These are phyloP conservation scores for Drosophila bifasciata DNA, from an alignment of 1,140 invertebrate species.

Conservation along the genomic window DNA sequence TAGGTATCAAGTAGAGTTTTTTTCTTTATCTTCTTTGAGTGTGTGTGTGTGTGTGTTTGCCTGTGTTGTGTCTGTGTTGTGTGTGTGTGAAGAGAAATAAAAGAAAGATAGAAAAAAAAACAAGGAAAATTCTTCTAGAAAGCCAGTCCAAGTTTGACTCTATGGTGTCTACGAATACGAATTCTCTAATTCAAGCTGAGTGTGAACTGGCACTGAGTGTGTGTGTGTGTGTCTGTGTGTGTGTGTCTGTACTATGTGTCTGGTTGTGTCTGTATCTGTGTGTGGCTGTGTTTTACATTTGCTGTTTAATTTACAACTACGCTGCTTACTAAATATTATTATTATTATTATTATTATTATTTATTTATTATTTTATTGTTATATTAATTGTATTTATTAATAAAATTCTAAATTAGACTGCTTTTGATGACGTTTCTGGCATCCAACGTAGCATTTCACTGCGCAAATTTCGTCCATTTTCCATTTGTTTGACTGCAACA, in stretches of 20 bases:
- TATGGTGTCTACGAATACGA: slow-evolving; percentile 48
- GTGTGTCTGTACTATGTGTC: slow-evolving; percentile 33
- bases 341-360: slow-evolving; percentile 63
- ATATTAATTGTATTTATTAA: slow-evolving; percentile 68
- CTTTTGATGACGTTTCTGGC: slow-evolving; percentile 84
- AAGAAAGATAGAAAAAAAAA: slow-evolving; percentile 62
- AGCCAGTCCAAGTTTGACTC: slow-evolving; percentile 44
- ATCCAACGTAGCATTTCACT: slow-evolving; percentile 84
- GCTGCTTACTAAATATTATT: slow-evolving; percentile 74
- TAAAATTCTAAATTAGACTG: slow-evolving; percentile 83
- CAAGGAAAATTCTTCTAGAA: slow-evolving; percentile 34
- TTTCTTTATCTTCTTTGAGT: slow-evolving; percentile 36
- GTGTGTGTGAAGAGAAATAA: slow-evolving; percentile 54
- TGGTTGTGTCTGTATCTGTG: slow-evolving; percentile 22
- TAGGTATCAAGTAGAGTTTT: slow-evolving; percentile 78
- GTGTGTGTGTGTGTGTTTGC: slow-evolving; percentile 38
- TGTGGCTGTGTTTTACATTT: slow-evolving; percentile 59
- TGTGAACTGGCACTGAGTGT: slow-evolving; percentile 59
- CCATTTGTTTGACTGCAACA: slow-evolving; percentile 80
- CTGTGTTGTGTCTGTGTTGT: slow-evolving; percentile 47
- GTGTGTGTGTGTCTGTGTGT: slow-evolving; percentile 31
- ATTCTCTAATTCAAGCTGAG: slow-evolving; percentile 59
- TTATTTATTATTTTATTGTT: slow-evolving; percentile 51
- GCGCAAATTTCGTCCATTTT: slow-evolving; percentile 83
- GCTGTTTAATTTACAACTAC: slow-evolving; percentile 78